Conservation (phyloP, 1,140 invertebrate genomes). For the Drosophila asahinai region DNA sequence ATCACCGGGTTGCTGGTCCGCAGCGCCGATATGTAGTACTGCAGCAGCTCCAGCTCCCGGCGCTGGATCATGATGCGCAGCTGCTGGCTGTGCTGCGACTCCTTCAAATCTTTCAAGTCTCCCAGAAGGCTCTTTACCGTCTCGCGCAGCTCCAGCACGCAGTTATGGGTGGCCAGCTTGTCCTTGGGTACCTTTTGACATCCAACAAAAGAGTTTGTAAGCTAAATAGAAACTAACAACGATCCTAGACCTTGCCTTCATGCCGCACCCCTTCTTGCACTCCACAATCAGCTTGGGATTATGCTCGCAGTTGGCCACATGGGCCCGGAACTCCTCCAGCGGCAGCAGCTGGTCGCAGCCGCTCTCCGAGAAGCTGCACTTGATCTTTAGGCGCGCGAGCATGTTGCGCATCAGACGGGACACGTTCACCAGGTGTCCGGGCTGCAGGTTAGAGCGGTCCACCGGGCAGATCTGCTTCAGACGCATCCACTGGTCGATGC, state of each 20-base stretch:
- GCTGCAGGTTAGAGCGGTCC: conserved; percentile 41
- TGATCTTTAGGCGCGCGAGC: conserved; percentile 54
- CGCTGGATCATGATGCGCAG: conserved; percentile 32
- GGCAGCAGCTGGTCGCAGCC: conserved; percentile 38
- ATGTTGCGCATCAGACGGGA: conserved; percentile 72
- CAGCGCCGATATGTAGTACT: conserved; percentile 60
- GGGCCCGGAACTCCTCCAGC: conserved; percentile 50
- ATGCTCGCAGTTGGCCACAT: conserved; percentile 46
- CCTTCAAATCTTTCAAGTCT: conserved; percentile 25
- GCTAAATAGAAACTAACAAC: background rate
- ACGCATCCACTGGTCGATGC: conserved; percentile 64
- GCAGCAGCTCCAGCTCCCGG: conserved; percentile 63
- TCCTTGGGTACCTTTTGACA: conserved; percentile 48
- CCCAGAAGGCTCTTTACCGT: conserved; percentile 23
- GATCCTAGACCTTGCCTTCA: conserved; percentile 24
- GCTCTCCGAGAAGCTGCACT: conserved; percentile 45
- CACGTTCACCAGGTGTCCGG: conserved; percentile 33
- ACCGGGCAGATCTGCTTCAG: conserved; percentile 66
- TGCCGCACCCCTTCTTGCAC: conserved; percentile 56
- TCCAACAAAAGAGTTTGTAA: background rate
- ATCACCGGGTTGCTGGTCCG: conserved; percentile 60
- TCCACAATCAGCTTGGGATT: conserved; percentile 59
- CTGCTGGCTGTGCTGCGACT: conserved; percentile 27
- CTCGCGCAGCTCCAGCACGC: conserved; percentile 50
- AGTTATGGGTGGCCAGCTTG: conserved; percentile 54